These are phyloP conservation scores for Aleiodes testaceus DNA, from an alignment of 2,888 invertebrate genomes.

Conservation along the genomic window DNA sequence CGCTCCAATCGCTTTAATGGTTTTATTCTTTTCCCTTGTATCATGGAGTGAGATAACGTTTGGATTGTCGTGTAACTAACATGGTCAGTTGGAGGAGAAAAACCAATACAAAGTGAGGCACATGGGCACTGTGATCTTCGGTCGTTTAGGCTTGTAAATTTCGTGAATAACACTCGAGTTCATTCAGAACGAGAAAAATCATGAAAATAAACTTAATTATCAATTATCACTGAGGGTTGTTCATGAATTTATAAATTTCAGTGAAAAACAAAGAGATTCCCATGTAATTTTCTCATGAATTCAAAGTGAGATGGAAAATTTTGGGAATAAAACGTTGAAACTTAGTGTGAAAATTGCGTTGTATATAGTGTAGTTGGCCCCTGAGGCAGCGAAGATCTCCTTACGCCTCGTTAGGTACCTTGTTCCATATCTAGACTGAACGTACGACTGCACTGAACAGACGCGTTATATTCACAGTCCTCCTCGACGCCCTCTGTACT, in stretches of 20 bases:
- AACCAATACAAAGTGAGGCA: conserved; percentile 50
- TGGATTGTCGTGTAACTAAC: conserved; percentile 19
- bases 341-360: conserved; percentile 54
- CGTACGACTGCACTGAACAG: conserved; percentile 50
- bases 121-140: conserved; percentile 55
- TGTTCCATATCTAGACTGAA: conserved; percentile 61
- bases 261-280: no score
- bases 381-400: conserved; percentile 58
- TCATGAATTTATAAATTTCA: no score
- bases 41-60: conserved; percentile 54
- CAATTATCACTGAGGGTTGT: no score
- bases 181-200: no score
- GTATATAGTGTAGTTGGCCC: conserved; percentile 54
- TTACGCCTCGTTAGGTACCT: conserved; percentile 65
- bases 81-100: conserved; percentile 44
- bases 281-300: no score
- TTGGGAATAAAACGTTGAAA: conserved; percentile 5
- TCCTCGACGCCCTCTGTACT: conserved; percentile 54
- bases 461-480: conserved; percentile 52
- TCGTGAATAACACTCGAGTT: no score
- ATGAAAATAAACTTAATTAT: no score
- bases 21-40: conserved; percentile 49
- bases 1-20: conserved; percentile 63
- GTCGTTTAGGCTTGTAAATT: conserved; percentile 52
- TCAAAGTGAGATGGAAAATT: background rate